Base-by-base conservation (phyloP, 2,113 vertebrate genomes). In the Alethe castanea region DNA sequence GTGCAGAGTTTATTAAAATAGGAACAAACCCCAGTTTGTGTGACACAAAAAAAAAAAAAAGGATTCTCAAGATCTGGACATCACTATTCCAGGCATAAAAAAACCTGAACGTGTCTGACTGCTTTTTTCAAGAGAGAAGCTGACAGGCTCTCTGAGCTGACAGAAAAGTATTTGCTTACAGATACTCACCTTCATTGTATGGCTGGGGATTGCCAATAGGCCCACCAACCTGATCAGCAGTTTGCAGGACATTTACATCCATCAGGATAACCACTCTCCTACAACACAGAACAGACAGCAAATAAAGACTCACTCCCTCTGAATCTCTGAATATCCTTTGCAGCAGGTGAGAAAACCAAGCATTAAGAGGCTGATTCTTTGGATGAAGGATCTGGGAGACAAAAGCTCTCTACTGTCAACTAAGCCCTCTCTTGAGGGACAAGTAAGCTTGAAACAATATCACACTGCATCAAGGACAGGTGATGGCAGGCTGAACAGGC, bases 191-290 rank as follows among this genome's bases (percentile, higher is more conserved):
- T 95, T 99, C 99, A 36, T 96, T 98, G 88, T 99, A 99, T 1
- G 98, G 98, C 83, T 97, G 97, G 7, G 99, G 99, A 42, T 99
- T 99, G 76, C 99, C 99, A 76, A 99, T 99, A 97, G 97, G 98
- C 42, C 98, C 95, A 59, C 80, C 95, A 78, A 99, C 98, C 8
- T 97, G 96, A 59, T 98, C 98, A 40, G 98, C 99, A 61, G 98
- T 87, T 80, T 98, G 98, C 95, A 99, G 67, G 85, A 99, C 98
- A 9, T 98, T 97, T 79, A 99, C 90, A 70, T 99, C 99, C 98
- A 99, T 98, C 96, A 99, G 98, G 94, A 99, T 98, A 50, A 99
- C 98, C 70, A 99, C 99, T 77, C 98, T 98, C 93, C 99, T 99
- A 90, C 60, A 91, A 79, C 71, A 86, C 57, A 98, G 73, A 92